Evolutionary conservation across 2,113 vertebrate species (phyloP), one percentile per base, ranked within the genome.

Genomic region (Prochilodus magdalenae): DNA sequence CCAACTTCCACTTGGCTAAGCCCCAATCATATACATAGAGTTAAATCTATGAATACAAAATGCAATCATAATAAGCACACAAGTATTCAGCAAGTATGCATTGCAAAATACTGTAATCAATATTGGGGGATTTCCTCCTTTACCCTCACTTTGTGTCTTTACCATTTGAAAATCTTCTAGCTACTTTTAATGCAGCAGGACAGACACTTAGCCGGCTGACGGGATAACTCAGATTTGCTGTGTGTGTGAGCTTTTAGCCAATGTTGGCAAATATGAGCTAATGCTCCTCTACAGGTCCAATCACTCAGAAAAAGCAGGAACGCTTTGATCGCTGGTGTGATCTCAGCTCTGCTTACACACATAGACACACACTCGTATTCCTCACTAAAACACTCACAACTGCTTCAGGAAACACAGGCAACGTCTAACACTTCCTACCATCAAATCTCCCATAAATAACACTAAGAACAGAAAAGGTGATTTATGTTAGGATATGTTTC

Each of bases 371-470:
- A 27, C 60, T 14, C n/a, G 26, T 26, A 29, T 13, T 26, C 26
- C 27, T 18, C 29, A 33, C 69, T 59, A 22, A 49, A 27, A 73
- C 65, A 33, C 4, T n/a, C 16, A 0, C 29, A 2, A 49, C 75
- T 79, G 62, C 67, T 81, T 79, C 76, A 85, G 85, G 82, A 75
- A 67, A 59, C 73, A 85, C 55, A 77, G 44, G 26, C 11, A 72
- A 81, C 66, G 75, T 79, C 59, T 74, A 73, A 53, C 26, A 22
- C 26, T 30, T 74, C 26, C 47, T 15, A 62, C 83, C 51, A 82
- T 80, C 67, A 72, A 75, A 49, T 73, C 55, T 53, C 12, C 63
- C 4, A 77, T 73, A 80, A 13, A 27, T 40, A 44, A 59, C 4
- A 57, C 24, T n/a, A 77, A 53, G 15, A 30, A 51, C 49, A 30